These are phyloP conservation scores for Rallus crepitans DNA, from an alignment of 2,797 vertebrate genomes.

Conservation along the genomic window DNA sequence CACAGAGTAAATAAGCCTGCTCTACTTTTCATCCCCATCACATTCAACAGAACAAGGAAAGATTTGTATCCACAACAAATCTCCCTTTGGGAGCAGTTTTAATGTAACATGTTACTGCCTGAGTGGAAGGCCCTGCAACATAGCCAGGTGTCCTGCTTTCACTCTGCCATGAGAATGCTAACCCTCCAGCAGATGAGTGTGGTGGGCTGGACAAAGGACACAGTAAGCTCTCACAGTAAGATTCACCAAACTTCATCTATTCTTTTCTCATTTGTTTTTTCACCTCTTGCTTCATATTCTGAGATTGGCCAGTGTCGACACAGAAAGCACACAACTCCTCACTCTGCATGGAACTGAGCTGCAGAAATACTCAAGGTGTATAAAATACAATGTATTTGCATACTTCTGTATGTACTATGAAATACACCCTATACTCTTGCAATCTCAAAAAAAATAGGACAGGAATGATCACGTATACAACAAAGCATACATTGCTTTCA, in stretches of 20 bases:
- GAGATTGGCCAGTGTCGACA: background rate
- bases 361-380: background rate
- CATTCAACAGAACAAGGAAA: background rate
- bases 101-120: background rate
- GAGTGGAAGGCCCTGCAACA: background rate
- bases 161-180: background rate
- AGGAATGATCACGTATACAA: background rate
- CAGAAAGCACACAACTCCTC: background rate
- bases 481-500: background rate
- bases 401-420: background rate
- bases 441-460: background rate
- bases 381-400: background rate
- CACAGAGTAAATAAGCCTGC: background rate
- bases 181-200: background rate
- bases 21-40: background rate
- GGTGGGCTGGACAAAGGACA: background rate
- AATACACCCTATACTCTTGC: background rate
- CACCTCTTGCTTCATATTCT: background rate
- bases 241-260: background rate
- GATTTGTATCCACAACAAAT: background rate
- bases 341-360: background rate
- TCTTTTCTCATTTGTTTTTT: background rate
- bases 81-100: background rate
- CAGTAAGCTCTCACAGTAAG: background rate
- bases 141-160: background rate